Evolutionary conservation across 2,888 invertebrate genomes (phyloP).

Genomic region (Temnothorax ravouxi): DNA sequence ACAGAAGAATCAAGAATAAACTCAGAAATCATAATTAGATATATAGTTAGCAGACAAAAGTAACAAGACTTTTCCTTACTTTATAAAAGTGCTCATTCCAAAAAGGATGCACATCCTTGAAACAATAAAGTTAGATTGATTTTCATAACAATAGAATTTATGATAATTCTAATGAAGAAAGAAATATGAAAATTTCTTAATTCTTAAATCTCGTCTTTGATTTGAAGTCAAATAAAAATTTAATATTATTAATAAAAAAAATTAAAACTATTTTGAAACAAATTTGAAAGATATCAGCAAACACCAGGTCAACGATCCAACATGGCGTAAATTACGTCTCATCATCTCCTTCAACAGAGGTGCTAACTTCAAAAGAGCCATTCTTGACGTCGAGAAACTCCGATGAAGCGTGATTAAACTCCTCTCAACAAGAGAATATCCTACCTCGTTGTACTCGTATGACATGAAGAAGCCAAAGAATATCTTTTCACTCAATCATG

Average conservation of each 20-base stretch:
- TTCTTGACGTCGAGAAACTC: slow-evolving; percentile 43
- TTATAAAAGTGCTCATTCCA: background rate
- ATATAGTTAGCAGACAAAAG: background rate
- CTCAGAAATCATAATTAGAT: slow-evolving; percentile 7
- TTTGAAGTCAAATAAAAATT: background rate
- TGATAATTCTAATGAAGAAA: background rate
- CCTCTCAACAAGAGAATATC: slow-evolving; percentile 41
- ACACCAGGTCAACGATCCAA: slow-evolving; percentile 36
- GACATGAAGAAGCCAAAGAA: slow-evolving; percentile 26
- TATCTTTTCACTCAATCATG: slow-evolving; percentile 12
- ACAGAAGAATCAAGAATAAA: background rate
- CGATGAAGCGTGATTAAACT: slow-evolving; percentile 49
- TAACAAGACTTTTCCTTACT: slow-evolving; percentile 5
- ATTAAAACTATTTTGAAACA: background rate
- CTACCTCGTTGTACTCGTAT: background rate
- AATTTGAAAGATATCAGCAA: slow-evolving; percentile 28
- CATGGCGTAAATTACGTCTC: slow-evolving; percentile 39
- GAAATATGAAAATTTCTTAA: background rate
- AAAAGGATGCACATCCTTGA: background rate
- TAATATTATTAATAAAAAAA: slow-evolving; percentile 16
- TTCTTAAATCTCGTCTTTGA: background rate
- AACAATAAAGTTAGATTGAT: background rate
- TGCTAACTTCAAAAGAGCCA: slow-evolving; percentile 64
- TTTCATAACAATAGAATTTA: background rate
- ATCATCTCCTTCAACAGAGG: slow-evolving; percentile 49